Percentiles rank a stretch among this genome's conserved stretches.
These are phyloP conservation scores for Dicaeum eximium DNA, from an alignment of 2,113 vertebrate genomes.

Conservation along the genomic window DNA sequence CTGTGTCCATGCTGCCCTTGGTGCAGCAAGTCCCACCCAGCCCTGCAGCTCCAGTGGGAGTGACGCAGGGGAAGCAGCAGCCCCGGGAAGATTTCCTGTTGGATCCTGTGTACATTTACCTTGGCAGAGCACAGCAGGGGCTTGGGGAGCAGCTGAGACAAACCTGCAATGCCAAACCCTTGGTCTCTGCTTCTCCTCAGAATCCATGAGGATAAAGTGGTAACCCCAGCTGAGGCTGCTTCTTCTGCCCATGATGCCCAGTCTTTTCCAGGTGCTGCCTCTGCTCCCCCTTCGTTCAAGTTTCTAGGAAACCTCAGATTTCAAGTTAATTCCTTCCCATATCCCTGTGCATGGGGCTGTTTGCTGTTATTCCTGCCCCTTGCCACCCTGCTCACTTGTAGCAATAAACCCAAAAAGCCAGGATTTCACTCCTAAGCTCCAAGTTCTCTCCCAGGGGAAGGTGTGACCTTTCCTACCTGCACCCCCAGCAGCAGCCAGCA, in stretches of 20 bases:
- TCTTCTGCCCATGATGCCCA: background rate
- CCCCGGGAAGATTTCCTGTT: slow-evolving; percentile 11
- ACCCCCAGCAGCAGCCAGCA: background rate
- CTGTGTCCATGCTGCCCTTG: background rate
- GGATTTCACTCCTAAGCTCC: background rate
- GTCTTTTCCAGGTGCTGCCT: background rate
- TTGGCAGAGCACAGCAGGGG: background rate
- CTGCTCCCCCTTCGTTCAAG: background rate
- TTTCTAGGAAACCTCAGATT: background rate
- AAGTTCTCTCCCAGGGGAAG: accelerated
- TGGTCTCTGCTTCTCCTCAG: background rate
- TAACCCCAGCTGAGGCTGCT: background rate
- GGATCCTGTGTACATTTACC: background rate
- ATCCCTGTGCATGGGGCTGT: background rate
- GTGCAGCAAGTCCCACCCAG: background rate
- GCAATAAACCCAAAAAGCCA: background rate
- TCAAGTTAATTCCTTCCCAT: background rate
- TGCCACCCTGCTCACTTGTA: accelerated
- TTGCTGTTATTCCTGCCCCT: background rate
- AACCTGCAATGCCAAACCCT: accelerated
- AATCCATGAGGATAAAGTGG: accelerated
- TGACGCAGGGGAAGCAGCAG: slow-evolving; percentile 14
- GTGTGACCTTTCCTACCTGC: background rate
- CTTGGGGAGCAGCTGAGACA: background rate
- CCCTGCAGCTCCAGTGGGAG: background rate